Evolutionary conservation across 2,888 invertebrate species (phyloP), one percentile per base, ranked within the genome.

Genomic region (Phalera bucephala): DNA sequence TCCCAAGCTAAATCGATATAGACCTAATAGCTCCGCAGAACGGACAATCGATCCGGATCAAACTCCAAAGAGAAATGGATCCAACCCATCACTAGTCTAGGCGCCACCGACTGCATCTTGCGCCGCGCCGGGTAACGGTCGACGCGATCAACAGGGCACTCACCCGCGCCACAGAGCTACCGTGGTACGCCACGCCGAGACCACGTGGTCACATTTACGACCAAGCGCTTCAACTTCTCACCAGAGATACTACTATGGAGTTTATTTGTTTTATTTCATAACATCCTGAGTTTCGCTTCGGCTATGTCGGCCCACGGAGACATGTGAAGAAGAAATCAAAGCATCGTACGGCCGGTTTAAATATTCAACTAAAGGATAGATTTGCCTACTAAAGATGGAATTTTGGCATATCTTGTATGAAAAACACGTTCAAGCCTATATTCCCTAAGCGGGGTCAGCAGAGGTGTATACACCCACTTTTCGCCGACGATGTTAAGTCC

Each of bases 121-220:
- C 38, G 41, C 64, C 38, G 40, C 45, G 35, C 30, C 29, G 32
- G 29, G 40, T 74, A 74, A 73, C 74, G 71, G 76, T 68, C 56
- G 65, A 54, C 43, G 62, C 52, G 51, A 52, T 59, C 59, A 60
- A 52, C 48, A 64, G 78, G 73, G 52, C 77, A 75, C 40, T 74
- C 66, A 78, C 76, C 78, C 66, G 58, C 26, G 44, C 65, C 56
- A 62, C 67, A 52, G 56, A 36, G 45, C 65, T 57, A 62, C 67
- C 53, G 56, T 36, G 45, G 40, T 54, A 64, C 64, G 60, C 60
- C 60, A 64, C 63, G 62, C 52, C 57, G 49, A 20, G 26, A 33
- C 49, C 59, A 56, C 53, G 59, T 52, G 58, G 45, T 43, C 33
- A 41, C 43, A 28, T 63, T 61, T 57, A 62, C 51, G 53, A 57